Conservation (phyloP, 2,113 vertebrate genomes). For the Polyodon spathula region DNA sequence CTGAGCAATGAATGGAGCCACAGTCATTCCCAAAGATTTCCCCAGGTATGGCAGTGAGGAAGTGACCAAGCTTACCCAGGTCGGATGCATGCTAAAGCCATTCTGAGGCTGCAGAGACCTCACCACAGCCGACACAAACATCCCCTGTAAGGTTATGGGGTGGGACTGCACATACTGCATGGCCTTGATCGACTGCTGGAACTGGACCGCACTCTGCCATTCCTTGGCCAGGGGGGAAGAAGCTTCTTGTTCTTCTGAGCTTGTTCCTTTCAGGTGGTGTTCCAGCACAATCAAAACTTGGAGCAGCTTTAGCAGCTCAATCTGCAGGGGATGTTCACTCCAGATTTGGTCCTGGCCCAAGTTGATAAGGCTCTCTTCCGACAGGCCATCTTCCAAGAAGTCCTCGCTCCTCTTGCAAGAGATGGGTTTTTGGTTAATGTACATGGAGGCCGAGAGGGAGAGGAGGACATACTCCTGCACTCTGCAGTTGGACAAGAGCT, state of each 20-base stretch:
- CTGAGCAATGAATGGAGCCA: conserved; percentile 78
- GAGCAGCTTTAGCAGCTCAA: conserved; percentile 83
- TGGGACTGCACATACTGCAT: conserved; percentile 75
- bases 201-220: conserved; percentile 78
- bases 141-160: conserved; percentile 84
- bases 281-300: conserved; percentile 84
- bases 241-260: conserved; percentile 47
- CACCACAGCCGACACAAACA: conserved; percentile 83
- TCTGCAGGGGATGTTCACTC: conserved; percentile 86
- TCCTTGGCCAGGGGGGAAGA: conserved; percentile 71
- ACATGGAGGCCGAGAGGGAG: conserved; percentile 83
- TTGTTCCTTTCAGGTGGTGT: conserved; percentile 61
- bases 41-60: conserved; percentile 79
- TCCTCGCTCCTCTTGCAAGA: conserved; percentile 11
- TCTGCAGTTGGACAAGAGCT: conserved; percentile 66
- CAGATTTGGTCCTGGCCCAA: conserved; percentile 71
- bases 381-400: conserved; percentile 44
- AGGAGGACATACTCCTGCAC: conserved; percentile 84
- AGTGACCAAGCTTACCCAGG: conserved; percentile 83
- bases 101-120: conserved; percentile 80
- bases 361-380: conserved; percentile 76
- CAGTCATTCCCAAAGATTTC: conserved; percentile 81
- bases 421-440: conserved; percentile 63
- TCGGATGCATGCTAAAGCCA: conserved; percentile 82
- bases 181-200: conserved; percentile 87